A percentile compares a stretch with the other conserved stretches of the same genome.
phyloP scores from a whole-genome alignment of 2,888 invertebrate species.

The Argyresthia albistria region DNA sequence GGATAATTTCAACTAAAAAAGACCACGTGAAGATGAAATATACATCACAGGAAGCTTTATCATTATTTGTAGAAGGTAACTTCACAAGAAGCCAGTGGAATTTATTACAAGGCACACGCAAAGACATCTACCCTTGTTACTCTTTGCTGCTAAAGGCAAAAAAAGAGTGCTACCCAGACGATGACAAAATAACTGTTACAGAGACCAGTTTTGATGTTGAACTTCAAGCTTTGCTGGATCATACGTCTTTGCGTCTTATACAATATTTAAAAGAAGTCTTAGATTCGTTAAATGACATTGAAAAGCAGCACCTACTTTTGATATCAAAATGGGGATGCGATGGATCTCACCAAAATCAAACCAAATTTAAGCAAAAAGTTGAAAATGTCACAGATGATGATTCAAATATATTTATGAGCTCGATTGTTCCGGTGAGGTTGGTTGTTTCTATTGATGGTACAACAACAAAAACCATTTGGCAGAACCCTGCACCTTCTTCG shows the following conservation, averaged over 20 bases:
- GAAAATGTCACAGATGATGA: neutral
- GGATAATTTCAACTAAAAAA: too few relatives aligned
- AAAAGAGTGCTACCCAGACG: too few relatives aligned
- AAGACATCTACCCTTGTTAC: too few relatives aligned
- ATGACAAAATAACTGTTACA: too few relatives aligned
- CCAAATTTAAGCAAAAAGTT: constrained; percentile 1
- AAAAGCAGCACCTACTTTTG: neutral
- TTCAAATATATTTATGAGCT: constrained; percentile 1
- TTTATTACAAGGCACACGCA: too few relatives aligned
- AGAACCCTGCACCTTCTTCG: neutral
- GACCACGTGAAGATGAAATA: too few relatives aligned
- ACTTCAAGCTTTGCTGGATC: neutral
- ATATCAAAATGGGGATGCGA: neutral
- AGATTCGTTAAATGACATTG: neutral
- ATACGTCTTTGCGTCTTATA: neutral
- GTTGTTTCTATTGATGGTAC: neutral
- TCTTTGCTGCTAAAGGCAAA: too few relatives aligned
- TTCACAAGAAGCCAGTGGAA: too few relatives aligned
- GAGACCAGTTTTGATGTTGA: too few relatives aligned
- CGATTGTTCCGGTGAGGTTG: neutral
- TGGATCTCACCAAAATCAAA: neutral
- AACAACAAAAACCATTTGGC: neutral
- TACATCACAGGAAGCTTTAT: too few relatives aligned
- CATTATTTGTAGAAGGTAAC: too few relatives aligned
- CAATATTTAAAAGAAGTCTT: neutral